Evolutionary conservation across 2,797 vertebrate species (phyloP).

Genomic region (Peromyscus melanophrys): DNA sequence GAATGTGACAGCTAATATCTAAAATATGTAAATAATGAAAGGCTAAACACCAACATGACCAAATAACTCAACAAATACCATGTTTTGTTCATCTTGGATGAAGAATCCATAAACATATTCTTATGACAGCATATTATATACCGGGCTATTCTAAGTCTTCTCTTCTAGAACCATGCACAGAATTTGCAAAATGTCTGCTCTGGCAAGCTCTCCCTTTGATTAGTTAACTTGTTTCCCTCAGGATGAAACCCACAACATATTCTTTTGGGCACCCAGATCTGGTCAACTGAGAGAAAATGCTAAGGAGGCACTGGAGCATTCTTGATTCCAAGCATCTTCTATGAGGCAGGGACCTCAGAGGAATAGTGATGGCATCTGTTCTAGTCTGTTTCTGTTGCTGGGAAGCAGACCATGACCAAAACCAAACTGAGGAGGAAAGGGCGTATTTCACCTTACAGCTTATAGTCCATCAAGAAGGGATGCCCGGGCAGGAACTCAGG

Average conservation of each 20-base stretch:
- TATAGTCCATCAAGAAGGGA: not conserved
- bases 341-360: not conserved
- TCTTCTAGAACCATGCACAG: not conserved
- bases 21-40: not conserved
- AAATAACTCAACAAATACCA: not conserved
- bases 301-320: not conserved
- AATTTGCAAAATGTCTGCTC: not conserved
- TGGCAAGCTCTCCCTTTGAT: not conserved
- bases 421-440: not conserved
- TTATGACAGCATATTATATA: not conserved
- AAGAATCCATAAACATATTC: not conserved
- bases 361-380: not conserved
- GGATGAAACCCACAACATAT: not conserved
- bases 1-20: not conserved
- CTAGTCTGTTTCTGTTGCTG: not conserved
- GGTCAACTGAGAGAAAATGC: not conserved
- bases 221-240: not conserved
- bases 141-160: not conserved
- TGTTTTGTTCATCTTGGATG: not conserved
- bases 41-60: not conserved
- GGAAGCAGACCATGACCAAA: not conserved
- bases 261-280: not conserved
- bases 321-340: not conserved
- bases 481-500: not conserved
- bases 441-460: not conserved